A percentile compares a stretch with the other conserved stretches of the same genome.
These are phyloP conservation scores for Agrochola lota DNA, from an alignment of 2,888 invertebrate species.

Conservation along the genomic window DNA sequence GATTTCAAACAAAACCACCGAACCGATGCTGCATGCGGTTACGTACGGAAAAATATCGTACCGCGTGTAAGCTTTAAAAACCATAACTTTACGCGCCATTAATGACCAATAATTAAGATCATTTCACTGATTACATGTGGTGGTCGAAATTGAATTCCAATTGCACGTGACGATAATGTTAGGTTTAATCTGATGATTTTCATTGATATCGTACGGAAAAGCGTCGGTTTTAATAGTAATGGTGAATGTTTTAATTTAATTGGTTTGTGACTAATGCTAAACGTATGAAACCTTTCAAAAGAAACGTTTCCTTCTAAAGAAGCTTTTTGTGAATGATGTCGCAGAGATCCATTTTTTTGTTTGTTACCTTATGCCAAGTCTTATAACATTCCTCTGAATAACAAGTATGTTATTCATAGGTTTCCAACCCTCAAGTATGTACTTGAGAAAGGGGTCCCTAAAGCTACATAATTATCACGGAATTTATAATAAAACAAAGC, in stretches of 20 bases:
- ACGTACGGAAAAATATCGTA: conserved; percentile 15
- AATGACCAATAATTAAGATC: conserved; percentile 54
- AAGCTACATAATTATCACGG: no score
- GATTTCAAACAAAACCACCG: conserved; percentile 3
- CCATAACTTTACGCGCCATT: conserved; percentile 27
- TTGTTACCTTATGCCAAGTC: no score
- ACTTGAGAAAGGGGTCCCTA: no score
- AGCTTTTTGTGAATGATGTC: not conserved
- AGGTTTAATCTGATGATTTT: conserved; percentile 38
- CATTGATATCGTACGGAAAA: conserved; percentile 19
- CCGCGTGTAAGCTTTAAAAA: conserved; percentile 12
- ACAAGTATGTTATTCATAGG: no score
- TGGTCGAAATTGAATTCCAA: conserved; percentile 51
- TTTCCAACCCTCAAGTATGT: no score
- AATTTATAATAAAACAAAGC: no score
- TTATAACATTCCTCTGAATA: no score
- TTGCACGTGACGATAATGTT: conserved; percentile 46
- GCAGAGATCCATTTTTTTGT: not conserved
- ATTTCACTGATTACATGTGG: conserved; percentile 46
- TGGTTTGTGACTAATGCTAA: no score
- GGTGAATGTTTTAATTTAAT: not conserved
- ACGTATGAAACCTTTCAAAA: no score
- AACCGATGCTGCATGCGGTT: conserved; percentile 1
- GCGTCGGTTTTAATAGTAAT: conserved; percentile 16
- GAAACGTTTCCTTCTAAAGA: no score